Percentiles rank a stretch among this genome's conserved stretches.
phyloP scores from a whole-genome alignment of 2,797 vertebrate species.

The Cynodonichthys magdalenae region DNA sequence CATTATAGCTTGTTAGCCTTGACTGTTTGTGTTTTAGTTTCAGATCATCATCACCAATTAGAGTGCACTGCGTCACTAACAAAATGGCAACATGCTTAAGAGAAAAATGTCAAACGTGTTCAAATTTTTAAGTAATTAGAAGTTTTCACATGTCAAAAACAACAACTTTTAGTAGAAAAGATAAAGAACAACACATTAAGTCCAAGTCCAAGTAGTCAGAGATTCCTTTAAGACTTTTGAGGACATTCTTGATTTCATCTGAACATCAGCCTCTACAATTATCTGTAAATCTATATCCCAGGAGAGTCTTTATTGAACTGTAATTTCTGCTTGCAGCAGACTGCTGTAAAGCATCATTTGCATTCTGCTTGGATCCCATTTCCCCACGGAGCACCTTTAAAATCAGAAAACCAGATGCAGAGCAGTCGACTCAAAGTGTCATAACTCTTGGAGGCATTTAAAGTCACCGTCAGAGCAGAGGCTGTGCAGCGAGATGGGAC shows the following conservation, averaged over 20 bases:
- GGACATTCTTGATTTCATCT: conserved; percentile 36
- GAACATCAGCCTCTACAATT: conserved; percentile 17
- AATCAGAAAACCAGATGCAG: conserved; percentile 2
- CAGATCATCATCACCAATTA: too few species aligned
- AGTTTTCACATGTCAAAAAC: too few species aligned
- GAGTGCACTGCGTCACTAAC: too few species aligned
- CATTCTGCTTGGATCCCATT: conserved; percentile 4
- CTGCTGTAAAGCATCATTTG: conserved; percentile 11
- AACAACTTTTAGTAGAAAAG: too few species aligned
- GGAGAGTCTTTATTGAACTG: conserved; percentile 6
- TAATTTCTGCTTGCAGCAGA: conserved; percentile 7
- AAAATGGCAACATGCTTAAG: too few species aligned
- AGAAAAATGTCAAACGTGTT: too few species aligned
- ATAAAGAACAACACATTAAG: too few species aligned
- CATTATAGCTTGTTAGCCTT: too few species aligned
- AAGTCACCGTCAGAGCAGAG: conserved; percentile 5
- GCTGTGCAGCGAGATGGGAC: conserved; percentile 7
- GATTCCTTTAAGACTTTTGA: conserved; percentile 1
- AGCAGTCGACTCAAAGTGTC: background rate
- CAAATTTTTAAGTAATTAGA: too few species aligned
- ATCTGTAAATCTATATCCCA: conserved; percentile 21
- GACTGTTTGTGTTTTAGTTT: too few species aligned
- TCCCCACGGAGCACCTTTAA: background rate
- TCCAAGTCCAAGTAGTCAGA: too few species aligned
- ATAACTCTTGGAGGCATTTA: conserved; percentile 5